Percentiles rank a stretch among this genome's conserved stretches.
Conservation (phyloP, 2,797 vertebrate species). For the Karalla daura region DNA sequence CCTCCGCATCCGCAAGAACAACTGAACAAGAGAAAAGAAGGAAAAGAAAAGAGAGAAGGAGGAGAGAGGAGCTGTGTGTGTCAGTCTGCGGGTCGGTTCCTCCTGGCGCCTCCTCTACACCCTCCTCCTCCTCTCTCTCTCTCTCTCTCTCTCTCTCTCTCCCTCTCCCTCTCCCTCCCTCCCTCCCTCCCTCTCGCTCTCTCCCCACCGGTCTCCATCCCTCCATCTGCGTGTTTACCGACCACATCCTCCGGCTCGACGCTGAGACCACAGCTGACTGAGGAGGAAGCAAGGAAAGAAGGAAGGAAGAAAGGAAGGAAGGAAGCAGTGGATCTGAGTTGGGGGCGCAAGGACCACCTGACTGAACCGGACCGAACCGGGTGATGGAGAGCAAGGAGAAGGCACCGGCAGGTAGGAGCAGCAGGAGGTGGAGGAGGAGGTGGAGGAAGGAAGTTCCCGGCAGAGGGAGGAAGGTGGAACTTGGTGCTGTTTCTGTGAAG, state of each 20-base stretch:
- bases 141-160: constrained; percentile 2
- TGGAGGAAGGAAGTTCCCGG: constrained; percentile 3
- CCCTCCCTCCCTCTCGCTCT: constrained; percentile 11
- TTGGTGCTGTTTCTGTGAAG: background rate
- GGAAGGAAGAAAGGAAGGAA: constrained; percentile 4
- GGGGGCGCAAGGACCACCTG: background rate
- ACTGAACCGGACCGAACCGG: constrained; percentile 27
- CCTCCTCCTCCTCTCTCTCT: background rate
- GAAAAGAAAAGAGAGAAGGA: constrained; percentile 11
- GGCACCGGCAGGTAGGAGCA: constrained; percentile 67
- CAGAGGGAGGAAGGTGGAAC: constrained; percentile 1
- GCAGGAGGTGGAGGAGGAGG: background rate
- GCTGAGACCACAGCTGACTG: constrained; percentile 30
- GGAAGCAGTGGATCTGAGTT: constrained; percentile 9
- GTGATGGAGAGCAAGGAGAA: constrained; percentile 78
- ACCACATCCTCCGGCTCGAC: constrained; percentile 24
- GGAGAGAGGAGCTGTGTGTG: background rate
- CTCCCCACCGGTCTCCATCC: constrained; percentile 34
- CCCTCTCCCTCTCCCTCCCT: background rate
- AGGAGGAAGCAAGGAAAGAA: too few relatives aligned
- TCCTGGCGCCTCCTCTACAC: constrained; percentile 16
- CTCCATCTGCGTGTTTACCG: constrained; percentile 19
- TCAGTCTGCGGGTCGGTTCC: constrained; percentile 6
- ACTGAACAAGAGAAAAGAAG: constrained; percentile 4
- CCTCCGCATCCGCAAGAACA: constrained; percentile 61